Evolutionary conservation across 2,113 vertebrate species (phyloP).

Genomic region (Cyrtonyx montezumae): DNA sequence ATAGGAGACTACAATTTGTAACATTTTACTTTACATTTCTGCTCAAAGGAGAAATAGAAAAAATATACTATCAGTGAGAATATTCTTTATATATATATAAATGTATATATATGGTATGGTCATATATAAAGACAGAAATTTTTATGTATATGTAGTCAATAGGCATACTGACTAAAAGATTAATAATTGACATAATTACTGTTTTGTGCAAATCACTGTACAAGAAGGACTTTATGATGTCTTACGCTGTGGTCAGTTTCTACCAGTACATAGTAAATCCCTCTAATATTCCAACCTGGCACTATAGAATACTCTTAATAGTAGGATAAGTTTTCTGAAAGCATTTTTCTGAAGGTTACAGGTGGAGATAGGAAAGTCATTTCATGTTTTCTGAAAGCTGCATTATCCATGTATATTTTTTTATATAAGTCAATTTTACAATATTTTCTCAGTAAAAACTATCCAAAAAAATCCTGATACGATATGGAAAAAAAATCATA

Average conservation of each 20-base stretch:
- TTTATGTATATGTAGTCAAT: not conserved
- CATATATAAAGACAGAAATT: not conserved
- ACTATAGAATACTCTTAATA: not conserved
- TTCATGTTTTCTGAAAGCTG: not conserved
- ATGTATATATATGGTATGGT: not conserved
- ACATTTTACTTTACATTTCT: not conserved
- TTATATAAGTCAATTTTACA: not conserved
- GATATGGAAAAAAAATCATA: not conserved
- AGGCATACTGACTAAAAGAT: not conserved
- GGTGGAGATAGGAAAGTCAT: not conserved
- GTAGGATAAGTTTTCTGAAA: not conserved
- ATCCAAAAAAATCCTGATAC: not conserved
- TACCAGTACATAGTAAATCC: not conserved
- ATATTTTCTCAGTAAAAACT: not conserved
- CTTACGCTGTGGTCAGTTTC: not conserved
- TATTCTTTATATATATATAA: not conserved
- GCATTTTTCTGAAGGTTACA: not conserved
- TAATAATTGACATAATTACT: not conserved
- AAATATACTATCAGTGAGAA: not conserved
- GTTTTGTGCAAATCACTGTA: not conserved
- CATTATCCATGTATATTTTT: not conserved
- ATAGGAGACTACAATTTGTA: rapidly evolving
- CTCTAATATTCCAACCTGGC: not conserved
- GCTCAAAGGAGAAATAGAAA: not conserved
- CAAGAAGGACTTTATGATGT: not conserved